Evolutionary conservation across 1,140 invertebrate species (phyloP), one percentile per base, ranked within the genome.

Genomic region (Solenopsis fugax): DNA sequence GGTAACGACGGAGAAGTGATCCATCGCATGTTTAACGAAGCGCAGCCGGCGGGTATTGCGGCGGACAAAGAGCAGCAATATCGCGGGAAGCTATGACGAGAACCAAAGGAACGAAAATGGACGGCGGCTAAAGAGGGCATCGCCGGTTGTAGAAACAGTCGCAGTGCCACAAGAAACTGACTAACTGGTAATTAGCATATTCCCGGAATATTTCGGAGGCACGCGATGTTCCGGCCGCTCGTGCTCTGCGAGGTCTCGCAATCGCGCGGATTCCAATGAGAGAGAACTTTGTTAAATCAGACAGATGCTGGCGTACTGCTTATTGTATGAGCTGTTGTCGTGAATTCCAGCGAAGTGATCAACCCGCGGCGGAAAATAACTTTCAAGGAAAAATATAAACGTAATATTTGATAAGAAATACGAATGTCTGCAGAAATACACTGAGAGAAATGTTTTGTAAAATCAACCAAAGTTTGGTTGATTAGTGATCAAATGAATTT

Each of bases 161-260:
- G 87, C 90, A 88, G 86, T 92, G 90, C 78, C 88, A 90, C 86
- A 89, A 92, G 89, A 90, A 92, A 92, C 86, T 75, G 89, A 88
- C 91, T 90, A 89, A 91, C 84, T 87, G 85, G 86, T 90, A 92
- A 93, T 93, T 91, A 93, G 91, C 91, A 92, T 92, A 93, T 93
- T 92, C 90, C 78, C 72, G 86, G 89, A 91, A 92, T 91, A 93
- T 92, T 92, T 92, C 73, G 90, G 77, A 64, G 37, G 86, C 92
- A 93, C 92, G 92, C 92, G 91, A 93, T 93, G 78, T 92, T 73
- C 86, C 72, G 76, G 87, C 76, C 82, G 88, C 77, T 88, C 77
- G 89, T 73, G 80, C 54, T 77, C 75, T 62, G 58, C 65, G 80
- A 82, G 56, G 88, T 64, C 73, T 67, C 69, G 84, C 71, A 60